Evolutionary conservation across 2,113 vertebrate genomes (phyloP).

Genomic region (Ammodytes dubius): DNA sequence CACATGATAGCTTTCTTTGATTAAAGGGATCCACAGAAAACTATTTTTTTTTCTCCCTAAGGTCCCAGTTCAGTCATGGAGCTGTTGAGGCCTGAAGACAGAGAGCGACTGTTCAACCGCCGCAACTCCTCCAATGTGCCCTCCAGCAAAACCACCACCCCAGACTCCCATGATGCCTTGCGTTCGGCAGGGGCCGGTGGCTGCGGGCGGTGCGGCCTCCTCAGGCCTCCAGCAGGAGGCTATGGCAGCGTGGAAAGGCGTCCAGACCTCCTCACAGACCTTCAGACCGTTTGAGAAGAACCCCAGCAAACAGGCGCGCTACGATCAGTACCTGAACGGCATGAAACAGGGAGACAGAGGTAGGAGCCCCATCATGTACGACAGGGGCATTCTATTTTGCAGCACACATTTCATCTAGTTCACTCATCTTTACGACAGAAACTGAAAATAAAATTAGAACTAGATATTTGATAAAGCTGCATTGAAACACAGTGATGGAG

Average conservation of each 20-base stretch:
- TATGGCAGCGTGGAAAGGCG: conserved; percentile 62
- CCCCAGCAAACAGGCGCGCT: conserved; percentile 93
- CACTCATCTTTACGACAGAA: too few relatives aligned
- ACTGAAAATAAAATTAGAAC: too few relatives aligned
- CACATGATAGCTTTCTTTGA: background rate
- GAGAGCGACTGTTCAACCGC: conserved; percentile 86
- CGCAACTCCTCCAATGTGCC: conserved; percentile 74
- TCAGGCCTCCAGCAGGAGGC: conserved; percentile 57
- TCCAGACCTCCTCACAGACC: conserved; percentile 61
- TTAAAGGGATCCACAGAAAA: background rate
- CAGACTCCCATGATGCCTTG: background rate
- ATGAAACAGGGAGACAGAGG: conserved; percentile 89
- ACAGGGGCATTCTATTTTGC: background rate
- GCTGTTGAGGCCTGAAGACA: conserved; percentile 89
- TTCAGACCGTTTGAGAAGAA: conserved; percentile 93
- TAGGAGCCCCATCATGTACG: conserved; percentile 61
- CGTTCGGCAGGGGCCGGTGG: background rate
- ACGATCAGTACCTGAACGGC: conserved; percentile 88
- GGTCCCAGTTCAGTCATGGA: conserved; percentile 93
- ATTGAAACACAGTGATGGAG: too few relatives aligned
- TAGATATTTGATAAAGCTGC: background rate
- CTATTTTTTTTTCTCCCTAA: conserved; percentile 50
- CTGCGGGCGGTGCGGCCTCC: background rate
- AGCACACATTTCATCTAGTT: too few relatives aligned
- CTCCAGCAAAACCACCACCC: background rate